phyloP scores from a whole-genome alignment of 1,140 invertebrate species.

The Drosophila equinoxialis region DNA sequence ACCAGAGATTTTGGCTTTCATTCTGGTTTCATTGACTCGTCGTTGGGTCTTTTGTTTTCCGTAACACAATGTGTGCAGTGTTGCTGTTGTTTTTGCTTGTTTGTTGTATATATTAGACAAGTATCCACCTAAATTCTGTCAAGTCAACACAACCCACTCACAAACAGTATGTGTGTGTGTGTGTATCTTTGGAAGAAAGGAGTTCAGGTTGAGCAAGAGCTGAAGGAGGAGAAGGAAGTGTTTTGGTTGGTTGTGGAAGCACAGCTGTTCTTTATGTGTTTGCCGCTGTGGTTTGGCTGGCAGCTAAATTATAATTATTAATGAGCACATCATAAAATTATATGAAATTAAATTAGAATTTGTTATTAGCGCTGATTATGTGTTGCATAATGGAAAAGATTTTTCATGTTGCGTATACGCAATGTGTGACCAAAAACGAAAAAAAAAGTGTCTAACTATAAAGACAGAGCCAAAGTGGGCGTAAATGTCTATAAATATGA shows the following conservation, averaged over 20 bases:
- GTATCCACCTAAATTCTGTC: slow-evolving; percentile 36
- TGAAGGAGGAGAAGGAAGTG: slow-evolving; percentile 8
- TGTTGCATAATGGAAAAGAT: slow-evolving; percentile 63
- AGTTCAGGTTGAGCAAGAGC: slow-evolving; percentile 21
- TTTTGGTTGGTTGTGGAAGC: background rate
- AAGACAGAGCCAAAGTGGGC: slow-evolving; percentile 22
- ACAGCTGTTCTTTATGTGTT: slow-evolving; percentile 36
- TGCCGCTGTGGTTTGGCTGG: slow-evolving; percentile 22
- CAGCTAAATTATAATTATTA: slow-evolving; percentile 71
- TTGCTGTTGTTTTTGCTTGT: slow-evolving; percentile 12
- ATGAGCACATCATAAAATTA: slow-evolving; percentile 52
- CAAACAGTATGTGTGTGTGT: slow-evolving; percentile 27
- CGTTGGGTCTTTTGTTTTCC: slow-evolving; percentile 62
- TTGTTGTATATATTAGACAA: slow-evolving; percentile 57
- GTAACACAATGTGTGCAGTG: slow-evolving; percentile 18
- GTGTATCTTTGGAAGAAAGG: slow-evolving; percentile 37
- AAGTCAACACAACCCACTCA: slow-evolving; percentile 8
- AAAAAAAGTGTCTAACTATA: slow-evolving; percentile 8
- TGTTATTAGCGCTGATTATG: slow-evolving; percentile 59
- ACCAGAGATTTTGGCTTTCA: slow-evolving; percentile 62
- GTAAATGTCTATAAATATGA: slow-evolving; percentile 46
- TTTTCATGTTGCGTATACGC: slow-evolving; percentile 57
- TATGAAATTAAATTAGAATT: slow-evolving; percentile 67
- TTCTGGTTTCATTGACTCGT: slow-evolving; percentile 69
- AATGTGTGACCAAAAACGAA: slow-evolving; percentile 3